Conservation (phyloP, 2,888 invertebrate genomes). For the Schrankia costaestrigalis region DNA sequence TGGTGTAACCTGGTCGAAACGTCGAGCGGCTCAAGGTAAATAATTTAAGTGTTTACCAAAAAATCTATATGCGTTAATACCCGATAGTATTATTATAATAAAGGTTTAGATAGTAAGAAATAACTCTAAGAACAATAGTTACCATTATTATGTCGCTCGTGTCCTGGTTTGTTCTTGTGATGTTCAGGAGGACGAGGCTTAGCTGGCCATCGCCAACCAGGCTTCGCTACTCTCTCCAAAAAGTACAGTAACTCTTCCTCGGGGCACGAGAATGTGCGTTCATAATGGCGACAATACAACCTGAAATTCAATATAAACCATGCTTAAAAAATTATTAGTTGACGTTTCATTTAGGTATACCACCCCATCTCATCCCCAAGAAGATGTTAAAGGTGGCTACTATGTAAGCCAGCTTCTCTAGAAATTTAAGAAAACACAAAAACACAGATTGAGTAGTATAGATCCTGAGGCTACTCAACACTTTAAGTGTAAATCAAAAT, state of each 20-base stretch:
- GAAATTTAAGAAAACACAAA: too few relatives aligned
- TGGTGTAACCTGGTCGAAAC: neutral
- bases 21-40: neutral
- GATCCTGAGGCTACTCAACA: too few relatives aligned
- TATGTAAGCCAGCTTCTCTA: too few relatives aligned
- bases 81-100: neutral
- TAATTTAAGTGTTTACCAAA: too few relatives aligned
- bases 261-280: slow-evolving; percentile 84
- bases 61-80: neutral
- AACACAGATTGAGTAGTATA: too few relatives aligned
- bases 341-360: neutral
- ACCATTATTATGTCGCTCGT: slow-evolving; percentile 68
- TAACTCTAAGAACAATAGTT: slow-evolving; percentile 6
- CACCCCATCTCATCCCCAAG: too few relatives aligned
- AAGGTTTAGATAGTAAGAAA: neutral
- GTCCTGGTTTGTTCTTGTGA: slow-evolving; percentile 77
- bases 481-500: too few relatives aligned
- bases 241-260: slow-evolving; percentile 90
- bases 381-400: too few relatives aligned
- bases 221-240: slow-evolving; percentile 87
- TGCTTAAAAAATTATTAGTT: neutral
- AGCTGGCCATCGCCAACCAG: slow-evolving; percentile 92
- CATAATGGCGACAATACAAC: slow-evolving; percentile 87
- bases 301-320: slow-evolving; percentile 63
- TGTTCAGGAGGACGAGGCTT: slow-evolving; percentile 85